Evolutionary conservation across 2,797 vertebrate genomes (phyloP).

Genomic region (Dicrostonyx torquatus): DNA sequence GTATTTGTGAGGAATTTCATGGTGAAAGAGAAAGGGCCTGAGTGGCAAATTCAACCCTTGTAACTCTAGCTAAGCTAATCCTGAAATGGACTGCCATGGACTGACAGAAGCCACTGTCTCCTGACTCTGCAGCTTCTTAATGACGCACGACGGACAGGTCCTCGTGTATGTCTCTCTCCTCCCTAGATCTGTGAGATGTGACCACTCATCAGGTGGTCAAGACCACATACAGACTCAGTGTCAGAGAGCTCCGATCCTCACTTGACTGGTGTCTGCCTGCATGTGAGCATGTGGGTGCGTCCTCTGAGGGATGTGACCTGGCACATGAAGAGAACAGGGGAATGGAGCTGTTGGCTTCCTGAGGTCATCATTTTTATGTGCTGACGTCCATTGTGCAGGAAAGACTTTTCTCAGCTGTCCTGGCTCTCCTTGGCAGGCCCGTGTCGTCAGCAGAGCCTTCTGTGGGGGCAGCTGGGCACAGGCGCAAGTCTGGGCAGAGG

Average conservation of each 20-base stretch:
- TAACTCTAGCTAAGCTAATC: too few relatives aligned
- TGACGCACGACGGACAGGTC: accelerated
- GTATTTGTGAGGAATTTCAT: background rate
- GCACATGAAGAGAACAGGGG: background rate
- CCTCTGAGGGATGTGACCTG: background rate
- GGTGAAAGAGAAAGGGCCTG: background rate
- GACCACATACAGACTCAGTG: background rate
- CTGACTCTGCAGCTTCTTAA: background rate
- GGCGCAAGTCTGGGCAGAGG: background rate
- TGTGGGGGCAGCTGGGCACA: background rate
- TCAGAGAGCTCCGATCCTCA: background rate
- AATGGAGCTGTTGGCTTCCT: background rate
- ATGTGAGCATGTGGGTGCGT: background rate
- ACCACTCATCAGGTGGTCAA: background rate
- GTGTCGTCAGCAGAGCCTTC: background rate
- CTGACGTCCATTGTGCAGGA: slow-evolving; percentile 43
- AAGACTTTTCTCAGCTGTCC: slow-evolving; percentile 50
- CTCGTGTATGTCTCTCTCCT: background rate
- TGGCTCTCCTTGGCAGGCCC: background rate
- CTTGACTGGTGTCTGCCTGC: background rate
- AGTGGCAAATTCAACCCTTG: background rate
- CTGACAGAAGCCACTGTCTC: background rate
- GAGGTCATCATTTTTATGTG: slow-evolving; percentile 19
- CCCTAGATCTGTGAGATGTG: accelerated
- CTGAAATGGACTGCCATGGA: background rate